phyloP scores from a whole-genome alignment of 2,797 vertebrate genomes.

The Lindbergichthys nudifrons region DNA sequence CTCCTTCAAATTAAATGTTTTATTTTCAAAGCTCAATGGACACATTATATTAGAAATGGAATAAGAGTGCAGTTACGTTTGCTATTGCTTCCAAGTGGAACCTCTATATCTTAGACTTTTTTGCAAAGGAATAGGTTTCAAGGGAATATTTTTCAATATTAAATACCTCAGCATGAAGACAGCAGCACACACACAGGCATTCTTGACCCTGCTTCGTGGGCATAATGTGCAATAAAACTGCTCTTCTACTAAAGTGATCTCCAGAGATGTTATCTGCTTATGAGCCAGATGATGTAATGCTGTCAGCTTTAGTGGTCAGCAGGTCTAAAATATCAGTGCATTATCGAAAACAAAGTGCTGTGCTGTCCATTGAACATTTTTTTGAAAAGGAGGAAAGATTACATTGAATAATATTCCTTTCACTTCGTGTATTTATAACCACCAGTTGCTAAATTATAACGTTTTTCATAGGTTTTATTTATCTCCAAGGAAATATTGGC shows the following conservation, averaged over 20 bases:
- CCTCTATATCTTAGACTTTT: conserved; percentile 6
- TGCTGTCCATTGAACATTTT: not conserved
- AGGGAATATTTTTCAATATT: conserved; percentile 1
- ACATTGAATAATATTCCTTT: too few species aligned
- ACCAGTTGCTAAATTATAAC: too few species aligned
- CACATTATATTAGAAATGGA: not conserved
- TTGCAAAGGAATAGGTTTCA: conserved; percentile 1
- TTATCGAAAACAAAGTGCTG: conserved; percentile 19
- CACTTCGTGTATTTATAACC: too few species aligned
- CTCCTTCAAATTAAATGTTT: conserved; percentile 4
- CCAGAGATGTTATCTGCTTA: conserved; percentile 10
- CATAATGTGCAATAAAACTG: conserved; percentile 21
- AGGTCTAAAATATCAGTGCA: conserved; percentile 22
- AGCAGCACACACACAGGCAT: not conserved
- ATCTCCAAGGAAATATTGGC: too few species aligned
- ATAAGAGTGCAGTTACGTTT: conserved; percentile 1
- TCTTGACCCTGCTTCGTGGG: not conserved
- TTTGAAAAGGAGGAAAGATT: too few species aligned
- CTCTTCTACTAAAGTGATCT: not conserved
- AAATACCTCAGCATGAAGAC: not conserved
- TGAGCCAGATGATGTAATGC: conserved; percentile 23
- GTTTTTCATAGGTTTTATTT: too few species aligned
- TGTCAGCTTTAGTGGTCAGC: conserved; percentile 18
- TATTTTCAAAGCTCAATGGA: conserved; percentile 11
- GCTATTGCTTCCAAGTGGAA: conserved; percentile 6